Conservation (phyloP, 1,140 invertebrate genomes). For the Scylla paramamosain region DNA sequence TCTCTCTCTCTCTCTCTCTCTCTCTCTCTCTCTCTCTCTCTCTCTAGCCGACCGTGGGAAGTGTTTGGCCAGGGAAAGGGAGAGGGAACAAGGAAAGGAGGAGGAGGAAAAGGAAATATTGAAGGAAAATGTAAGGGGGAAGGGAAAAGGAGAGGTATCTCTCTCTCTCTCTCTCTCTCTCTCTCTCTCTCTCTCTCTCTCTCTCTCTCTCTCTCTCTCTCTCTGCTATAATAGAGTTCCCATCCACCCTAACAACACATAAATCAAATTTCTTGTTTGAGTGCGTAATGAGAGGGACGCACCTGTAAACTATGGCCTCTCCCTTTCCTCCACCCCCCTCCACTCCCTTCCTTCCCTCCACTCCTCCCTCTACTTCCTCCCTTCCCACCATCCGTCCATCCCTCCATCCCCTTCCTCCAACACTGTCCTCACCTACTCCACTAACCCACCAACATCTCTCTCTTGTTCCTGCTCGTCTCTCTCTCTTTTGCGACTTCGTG, state of each 20-base stretch:
- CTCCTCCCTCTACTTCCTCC: background rate
- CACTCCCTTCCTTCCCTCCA: background rate
- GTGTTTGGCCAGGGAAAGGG: background rate
- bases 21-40: background rate
- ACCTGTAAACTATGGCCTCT: background rate
- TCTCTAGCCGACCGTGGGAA: background rate
- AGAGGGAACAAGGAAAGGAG: background rate
- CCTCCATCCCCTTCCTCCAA: background rate
- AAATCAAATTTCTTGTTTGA: conserved; percentile 6
- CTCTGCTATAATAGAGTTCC: background rate
- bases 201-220: conserved; percentile 21
- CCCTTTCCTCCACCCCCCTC: background rate
- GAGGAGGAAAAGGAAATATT: background rate
- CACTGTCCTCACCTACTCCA: too few relatives aligned
- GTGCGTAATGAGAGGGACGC: background rate
- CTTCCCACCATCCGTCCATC: background rate
- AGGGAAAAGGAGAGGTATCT: background rate
- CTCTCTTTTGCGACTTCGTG: too few relatives aligned
- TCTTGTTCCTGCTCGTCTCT: too few relatives aligned
- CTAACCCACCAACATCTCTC: too few relatives aligned
- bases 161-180: too few relatives aligned
- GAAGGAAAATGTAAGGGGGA: background rate
- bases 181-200: background rate
- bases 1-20: conserved; percentile 20
- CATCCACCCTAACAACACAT: conserved; percentile 1